These are phyloP conservation scores for Aphelinus atriplicis DNA, from an alignment of 1,140 invertebrate species.

Conservation along the genomic window DNA sequence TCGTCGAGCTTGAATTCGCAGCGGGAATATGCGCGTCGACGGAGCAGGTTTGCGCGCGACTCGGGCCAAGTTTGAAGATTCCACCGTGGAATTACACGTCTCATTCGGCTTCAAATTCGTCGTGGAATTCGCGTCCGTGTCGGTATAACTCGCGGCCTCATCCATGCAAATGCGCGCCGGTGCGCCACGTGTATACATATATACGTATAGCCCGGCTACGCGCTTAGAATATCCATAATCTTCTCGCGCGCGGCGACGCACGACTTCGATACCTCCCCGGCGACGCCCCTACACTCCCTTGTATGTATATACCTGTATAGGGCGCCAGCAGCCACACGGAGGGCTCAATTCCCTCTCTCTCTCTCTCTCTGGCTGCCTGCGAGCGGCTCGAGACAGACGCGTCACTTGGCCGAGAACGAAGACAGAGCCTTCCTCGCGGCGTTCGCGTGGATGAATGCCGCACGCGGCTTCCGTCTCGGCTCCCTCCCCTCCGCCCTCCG, in stretches of 20 bases:
- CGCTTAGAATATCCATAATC: constrained; percentile 20
- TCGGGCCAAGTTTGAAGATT: too few species aligned
- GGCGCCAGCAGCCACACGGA: background rate
- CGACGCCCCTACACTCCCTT: background rate
- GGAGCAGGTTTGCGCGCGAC: too few species aligned
- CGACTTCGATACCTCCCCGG: background rate
- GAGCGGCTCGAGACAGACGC: background rate
- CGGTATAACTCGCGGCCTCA: background rate
- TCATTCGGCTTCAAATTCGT: constrained; percentile 17
- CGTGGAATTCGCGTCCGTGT: background rate
- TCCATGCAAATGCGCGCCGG: too few species aligned
- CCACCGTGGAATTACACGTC: background rate
- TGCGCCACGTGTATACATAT: background rate
- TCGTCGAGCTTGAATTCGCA: too few species aligned
- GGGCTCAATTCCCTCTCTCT: background rate
- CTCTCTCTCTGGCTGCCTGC: background rate
- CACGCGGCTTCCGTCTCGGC: background rate
- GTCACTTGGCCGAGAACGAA: background rate
- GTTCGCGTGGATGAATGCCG: constrained; percentile 46
- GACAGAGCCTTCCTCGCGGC: background rate
- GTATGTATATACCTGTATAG: background rate
- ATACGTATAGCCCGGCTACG: background rate
- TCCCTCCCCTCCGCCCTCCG: too few species aligned
- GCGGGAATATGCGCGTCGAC: too few species aligned
- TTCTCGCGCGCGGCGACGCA: background rate